Conservation (phyloP, 2,888 invertebrate genomes). For the Apodemia mormo region DNA sequence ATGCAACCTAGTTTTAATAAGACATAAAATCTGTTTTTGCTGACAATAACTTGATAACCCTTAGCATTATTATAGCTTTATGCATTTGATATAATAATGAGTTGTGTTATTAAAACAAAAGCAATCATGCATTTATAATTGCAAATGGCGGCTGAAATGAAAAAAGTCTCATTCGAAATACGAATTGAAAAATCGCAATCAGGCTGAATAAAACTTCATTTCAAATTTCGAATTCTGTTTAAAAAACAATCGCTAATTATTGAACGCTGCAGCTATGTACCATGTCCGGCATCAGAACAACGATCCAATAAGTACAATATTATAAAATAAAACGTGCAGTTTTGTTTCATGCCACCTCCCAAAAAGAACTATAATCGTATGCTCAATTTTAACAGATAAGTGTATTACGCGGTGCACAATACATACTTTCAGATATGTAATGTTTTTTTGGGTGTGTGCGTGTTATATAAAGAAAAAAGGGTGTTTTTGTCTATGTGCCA, state of each 20-base stretch:
- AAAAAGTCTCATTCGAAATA: slow-evolving; percentile 50
- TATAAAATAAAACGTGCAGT: slow-evolving; percentile 41
- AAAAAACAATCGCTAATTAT: slow-evolving; percentile 78
- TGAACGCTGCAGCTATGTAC: slow-evolving; percentile 59
- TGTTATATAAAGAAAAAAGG: slow-evolving; percentile 72
- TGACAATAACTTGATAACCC: not conserved
- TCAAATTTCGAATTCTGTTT: slow-evolving; percentile 72
- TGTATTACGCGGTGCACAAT: slow-evolving; percentile 36
- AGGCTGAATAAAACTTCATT: slow-evolving; percentile 70
- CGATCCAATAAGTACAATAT: slow-evolving; percentile 40
- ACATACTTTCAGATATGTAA: slow-evolving; percentile 45
- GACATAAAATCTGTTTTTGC: slow-evolving; percentile 21
- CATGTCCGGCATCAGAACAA: slow-evolving; percentile 48
- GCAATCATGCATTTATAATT: slow-evolving; percentile 44
- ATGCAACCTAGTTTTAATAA: not conserved
- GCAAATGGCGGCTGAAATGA: slow-evolving; percentile 43
- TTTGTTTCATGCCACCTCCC: slow-evolving; percentile 33
- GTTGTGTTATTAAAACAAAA: slow-evolving; percentile 41
- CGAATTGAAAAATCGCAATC: slow-evolving; percentile 64
- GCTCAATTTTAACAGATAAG: slow-evolving; percentile 38
- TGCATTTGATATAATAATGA: slow-evolving; percentile 28
- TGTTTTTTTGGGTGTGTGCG: slow-evolving; percentile 50
- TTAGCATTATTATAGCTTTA: slow-evolving; percentile 25
- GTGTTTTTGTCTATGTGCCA: slow-evolving; percentile 80
- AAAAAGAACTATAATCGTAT: slow-evolving; percentile 42